Evolutionary conservation across 92 coral and sea anemone species (phyloP).

Genomic region (Diadumene lineata): DNA sequence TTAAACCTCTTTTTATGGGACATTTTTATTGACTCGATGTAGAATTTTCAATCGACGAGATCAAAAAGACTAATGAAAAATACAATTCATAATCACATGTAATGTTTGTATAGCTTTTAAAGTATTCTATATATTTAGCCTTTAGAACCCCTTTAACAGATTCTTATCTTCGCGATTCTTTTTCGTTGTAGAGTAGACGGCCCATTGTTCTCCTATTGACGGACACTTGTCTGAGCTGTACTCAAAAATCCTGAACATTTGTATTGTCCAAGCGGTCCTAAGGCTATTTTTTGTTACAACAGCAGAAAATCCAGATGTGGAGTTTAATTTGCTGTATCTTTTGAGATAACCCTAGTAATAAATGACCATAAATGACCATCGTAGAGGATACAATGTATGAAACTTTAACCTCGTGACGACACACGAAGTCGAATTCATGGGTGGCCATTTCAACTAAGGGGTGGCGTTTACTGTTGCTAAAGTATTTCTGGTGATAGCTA

Average conservation of each 20-base stretch:
- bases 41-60: no score
- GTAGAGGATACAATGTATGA: neutral
- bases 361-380: neutral
- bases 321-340: neutral
- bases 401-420: neutral
- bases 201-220: no score
- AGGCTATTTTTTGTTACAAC: neutral
- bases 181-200: no score
- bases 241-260: neutral
- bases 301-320: neutral
- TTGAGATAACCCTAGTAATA: neutral
- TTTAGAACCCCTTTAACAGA: neutral
- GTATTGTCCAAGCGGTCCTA: neutral
- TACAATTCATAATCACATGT: neutral
- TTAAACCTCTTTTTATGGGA: neutral
- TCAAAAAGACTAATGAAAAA: no score
- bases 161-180: neutral
- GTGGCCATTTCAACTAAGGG: no score
- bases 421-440: no score
- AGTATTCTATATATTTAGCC: neutral
- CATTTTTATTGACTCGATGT: no score
- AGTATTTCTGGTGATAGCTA: no score
- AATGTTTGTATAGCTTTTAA: neutral
- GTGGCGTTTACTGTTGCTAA: no score
- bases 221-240: neutral